These are phyloP conservation scores for Steinernema carpocapsae DNA, from an alignment of 2,888 invertebrate species.

Conservation along the genomic window DNA sequence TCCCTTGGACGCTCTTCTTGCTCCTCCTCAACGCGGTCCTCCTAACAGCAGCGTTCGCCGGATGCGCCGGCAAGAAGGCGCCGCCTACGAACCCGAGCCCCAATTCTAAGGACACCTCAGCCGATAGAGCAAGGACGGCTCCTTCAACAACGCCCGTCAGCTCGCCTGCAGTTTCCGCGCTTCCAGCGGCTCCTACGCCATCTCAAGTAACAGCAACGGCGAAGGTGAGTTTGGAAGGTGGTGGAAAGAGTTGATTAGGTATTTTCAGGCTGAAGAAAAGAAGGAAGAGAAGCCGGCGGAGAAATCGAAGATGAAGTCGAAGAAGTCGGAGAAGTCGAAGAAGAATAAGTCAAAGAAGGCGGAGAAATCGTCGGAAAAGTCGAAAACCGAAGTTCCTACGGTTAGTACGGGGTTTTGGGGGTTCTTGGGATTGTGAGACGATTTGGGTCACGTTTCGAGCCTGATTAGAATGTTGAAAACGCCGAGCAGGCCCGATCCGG, in stretches of 20 bases:
- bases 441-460: no score
- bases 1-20: neutral
- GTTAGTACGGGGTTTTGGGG: no score
- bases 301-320: neutral
- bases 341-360: no score
- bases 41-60: neutral
- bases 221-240: neutral
- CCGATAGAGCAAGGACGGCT: neutral
- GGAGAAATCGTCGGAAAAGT: no score
- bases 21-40: neutral
- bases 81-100: neutral
- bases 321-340: no score
- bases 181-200: neutral
- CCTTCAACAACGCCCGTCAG: neutral
- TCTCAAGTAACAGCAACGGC: neutral
- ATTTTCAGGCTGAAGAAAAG: neutral
- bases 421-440: no score
- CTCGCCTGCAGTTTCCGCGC: neutral
- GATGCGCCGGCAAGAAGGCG: neutral
- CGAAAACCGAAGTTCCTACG: no score
- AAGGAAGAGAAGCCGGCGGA: neutral
- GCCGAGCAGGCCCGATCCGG: no score
- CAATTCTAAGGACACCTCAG: neutral
- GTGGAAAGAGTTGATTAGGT: neutral
- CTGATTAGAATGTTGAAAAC: no score